phyloP scores from a whole-genome alignment of 2,888 invertebrate genomes.

The Adelognathus sp. region DNA sequence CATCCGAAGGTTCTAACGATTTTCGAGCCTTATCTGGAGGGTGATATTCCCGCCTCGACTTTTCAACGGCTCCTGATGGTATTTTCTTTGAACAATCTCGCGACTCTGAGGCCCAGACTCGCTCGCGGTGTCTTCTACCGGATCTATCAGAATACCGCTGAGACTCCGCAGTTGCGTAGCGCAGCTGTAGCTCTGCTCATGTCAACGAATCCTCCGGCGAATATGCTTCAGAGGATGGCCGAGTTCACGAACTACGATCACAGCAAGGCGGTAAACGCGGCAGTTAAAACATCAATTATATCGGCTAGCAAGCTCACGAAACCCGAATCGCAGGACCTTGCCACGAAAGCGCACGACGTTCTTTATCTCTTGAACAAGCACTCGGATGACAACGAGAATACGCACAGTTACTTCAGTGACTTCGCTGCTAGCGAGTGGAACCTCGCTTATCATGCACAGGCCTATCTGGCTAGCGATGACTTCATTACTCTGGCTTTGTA shows the following conservation, averaged over 20 bases:
- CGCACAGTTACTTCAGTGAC: conserved; percentile 81
- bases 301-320: conserved; percentile 82
- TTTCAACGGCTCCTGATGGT: conserved; percentile 87
- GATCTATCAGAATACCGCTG: conserved; percentile 86
- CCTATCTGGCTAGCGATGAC: conserved; percentile 84
- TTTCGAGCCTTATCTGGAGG: conserved; percentile 88
- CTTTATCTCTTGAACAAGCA: conserved; percentile 76
- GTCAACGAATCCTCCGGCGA: conserved; percentile 83
- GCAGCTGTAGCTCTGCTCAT: conserved; percentile 85
- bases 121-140: conserved; percentile 85
- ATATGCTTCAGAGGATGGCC: conserved; percentile 88
- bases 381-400: conserved; percentile 82
- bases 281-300: conserved; percentile 85
- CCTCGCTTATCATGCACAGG: conserved; percentile 79
- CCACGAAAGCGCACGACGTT: conserved; percentile 80
- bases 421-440: conserved; percentile 80
- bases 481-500: conserved; percentile 82
- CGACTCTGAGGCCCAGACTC: conserved; percentile 82
- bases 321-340: conserved; percentile 80
- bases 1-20: conserved; percentile 84
- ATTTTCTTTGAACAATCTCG: conserved; percentile 83
- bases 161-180: conserved; percentile 86
- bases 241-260: conserved; percentile 86
- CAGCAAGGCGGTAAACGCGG: conserved; percentile 85
- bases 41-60: conserved; percentile 82